These are phyloP conservation scores for Allacma fusca DNA, from an alignment of 2,888 invertebrate genomes.

Conservation along the genomic window DNA sequence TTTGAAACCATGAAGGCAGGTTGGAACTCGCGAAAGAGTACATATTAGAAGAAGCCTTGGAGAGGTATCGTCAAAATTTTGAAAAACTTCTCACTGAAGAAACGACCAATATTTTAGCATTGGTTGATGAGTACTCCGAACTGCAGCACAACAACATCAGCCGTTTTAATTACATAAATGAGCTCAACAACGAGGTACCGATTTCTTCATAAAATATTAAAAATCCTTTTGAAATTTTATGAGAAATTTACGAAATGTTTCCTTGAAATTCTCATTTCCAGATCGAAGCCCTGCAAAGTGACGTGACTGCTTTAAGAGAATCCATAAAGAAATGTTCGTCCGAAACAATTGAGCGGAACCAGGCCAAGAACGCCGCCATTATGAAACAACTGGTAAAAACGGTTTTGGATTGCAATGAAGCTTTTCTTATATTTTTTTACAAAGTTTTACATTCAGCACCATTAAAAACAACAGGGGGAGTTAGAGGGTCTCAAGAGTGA, in stretches of 20 bases:
- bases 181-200: slow-evolving; percentile 57
- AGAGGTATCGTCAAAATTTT: slow-evolving; percentile 54
- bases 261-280: slow-evolving; percentile 31
- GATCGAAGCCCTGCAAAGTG: slow-evolving; percentile 55
- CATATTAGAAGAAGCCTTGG: slow-evolving; percentile 54
- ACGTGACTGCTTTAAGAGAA: slow-evolving; percentile 47
- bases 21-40: slow-evolving; percentile 59
- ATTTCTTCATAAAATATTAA: too few species aligned
- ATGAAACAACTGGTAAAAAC: slow-evolving; percentile 46
- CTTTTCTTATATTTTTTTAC: background rate
- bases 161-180: slow-evolving; percentile 59
- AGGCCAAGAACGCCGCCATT: slow-evolving; percentile 54
- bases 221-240: slow-evolving; percentile 1
- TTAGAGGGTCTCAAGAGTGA: slow-evolving; percentile 52
- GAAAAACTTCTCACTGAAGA: slow-evolving; percentile 53
- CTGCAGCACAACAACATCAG: slow-evolving; percentile 57
- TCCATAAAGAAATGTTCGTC: slow-evolving; percentile 50
- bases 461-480: slow-evolving; percentile 39
- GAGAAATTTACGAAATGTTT: too few species aligned
- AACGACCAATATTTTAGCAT: slow-evolving; percentile 44
- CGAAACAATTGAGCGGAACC: slow-evolving; percentile 57
- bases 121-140: slow-evolving; percentile 57
- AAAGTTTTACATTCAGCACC: too few species aligned
- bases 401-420: background rate
- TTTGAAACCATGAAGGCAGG: too few species aligned